Evolutionary conservation across 2,888 invertebrate genomes (phyloP), one percentile per base, ranked within the genome.

Genomic region (Crossocerus cetratus): DNA sequence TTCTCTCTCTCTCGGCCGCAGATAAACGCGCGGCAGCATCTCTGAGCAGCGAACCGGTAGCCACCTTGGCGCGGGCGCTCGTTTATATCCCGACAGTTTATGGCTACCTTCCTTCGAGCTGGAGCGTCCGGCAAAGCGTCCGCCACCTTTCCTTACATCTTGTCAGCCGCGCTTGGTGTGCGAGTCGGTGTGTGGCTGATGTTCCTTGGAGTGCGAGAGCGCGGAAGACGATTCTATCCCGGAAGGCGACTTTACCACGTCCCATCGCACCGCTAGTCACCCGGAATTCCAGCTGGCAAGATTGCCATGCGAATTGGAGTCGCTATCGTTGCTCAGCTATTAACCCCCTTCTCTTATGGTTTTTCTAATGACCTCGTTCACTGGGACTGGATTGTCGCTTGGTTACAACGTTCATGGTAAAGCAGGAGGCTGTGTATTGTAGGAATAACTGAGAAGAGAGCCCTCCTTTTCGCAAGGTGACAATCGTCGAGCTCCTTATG

Each of bases 161-260:
- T 21, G 42, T 66, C 22, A 32, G 32, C 32, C 11, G 11, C 8
- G 11, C 8, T 32, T 32, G 32, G 5, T 32, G 32, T 54, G 60
- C 55, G 55, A 43, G 69, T 66, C 45, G 61, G 54, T 60, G 64
- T 64, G 54, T 69, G 66, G 54, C 72, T 64, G n/a, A 3, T 16
- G 1, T 49, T 49, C 49, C 67, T 69, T 74, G 67, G 74, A 68
- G 72, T 68, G 57, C 32, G 72, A 66, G 67, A 32, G 70, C 61
- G 71, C 66, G 74, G 72, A 80, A 80, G 73, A 69, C 67, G 74
- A 68, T 49, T 49, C 16, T 32, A 32, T 32, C 32, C 32, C 32
- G 32, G 32, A 32, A 32, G 32, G 5, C 32, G 32, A 32, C 32
- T 32, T 32, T 32, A 32, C 57, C 57, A 23, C 65, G 57, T 44